Conservation (phyloP, 2,888 invertebrate genomes). For the Tromatobia lineatoria region DNA sequence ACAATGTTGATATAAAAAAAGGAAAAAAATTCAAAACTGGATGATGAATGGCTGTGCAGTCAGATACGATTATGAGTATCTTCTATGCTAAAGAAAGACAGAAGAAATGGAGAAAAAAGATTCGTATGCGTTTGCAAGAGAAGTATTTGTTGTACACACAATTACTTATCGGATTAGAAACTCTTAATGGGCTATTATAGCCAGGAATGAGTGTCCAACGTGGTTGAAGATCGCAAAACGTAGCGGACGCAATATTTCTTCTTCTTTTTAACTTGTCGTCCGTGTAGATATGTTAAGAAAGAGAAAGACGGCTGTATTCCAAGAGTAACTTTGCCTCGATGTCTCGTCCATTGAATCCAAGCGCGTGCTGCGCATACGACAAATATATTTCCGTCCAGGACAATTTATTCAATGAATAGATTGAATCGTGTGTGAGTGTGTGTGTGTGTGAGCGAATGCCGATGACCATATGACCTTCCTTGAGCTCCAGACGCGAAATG, state of each 20-base stretch:
- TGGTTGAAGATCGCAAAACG: conserved; percentile 42
- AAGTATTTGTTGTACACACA: conserved; percentile 21
- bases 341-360: conserved; percentile 40
- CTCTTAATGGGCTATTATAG: conserved; percentile 62
- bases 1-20: no score
- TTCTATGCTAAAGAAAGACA: not conserved
- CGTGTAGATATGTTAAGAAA: conserved; percentile 11
- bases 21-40: conserved; percentile 7
- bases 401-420: conserved; percentile 40
- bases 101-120: conserved; percentile 30
- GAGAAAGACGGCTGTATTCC: conserved; percentile 2
- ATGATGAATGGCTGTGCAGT: conserved; percentile 57
- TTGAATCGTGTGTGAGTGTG: not conserved
- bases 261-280: conserved; percentile 59
- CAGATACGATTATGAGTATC: conserved; percentile 23
- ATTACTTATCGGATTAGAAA: conserved; percentile 66
- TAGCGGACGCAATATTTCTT: conserved; percentile 51
- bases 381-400: conserved; percentile 32
- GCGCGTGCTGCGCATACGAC: conserved; percentile 31
- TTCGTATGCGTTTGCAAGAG: conserved; percentile 15
- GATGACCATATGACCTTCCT: conserved; percentile 49
- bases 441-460: conserved; percentile 3
- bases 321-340: not conserved
- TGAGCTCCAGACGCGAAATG: conserved; percentile 25
- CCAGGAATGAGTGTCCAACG: conserved; percentile 55